Evolutionary conservation across 1,140 invertebrate genomes (phyloP), one percentile per base, ranked within the genome.

Genomic region (Mizuhopecten yessoensis): DNA sequence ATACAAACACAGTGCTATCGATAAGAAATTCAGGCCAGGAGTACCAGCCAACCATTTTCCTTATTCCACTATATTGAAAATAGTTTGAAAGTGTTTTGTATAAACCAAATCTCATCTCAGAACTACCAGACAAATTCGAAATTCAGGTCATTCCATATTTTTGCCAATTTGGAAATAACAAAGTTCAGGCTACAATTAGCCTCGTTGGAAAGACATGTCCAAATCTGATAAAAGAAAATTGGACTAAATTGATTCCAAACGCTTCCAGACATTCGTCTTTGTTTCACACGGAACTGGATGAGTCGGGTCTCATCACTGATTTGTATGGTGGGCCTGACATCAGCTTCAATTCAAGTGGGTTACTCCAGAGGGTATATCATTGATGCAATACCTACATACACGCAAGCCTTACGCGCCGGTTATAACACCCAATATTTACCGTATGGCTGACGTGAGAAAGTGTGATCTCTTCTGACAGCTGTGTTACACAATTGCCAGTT

Each of bases 401-500:
- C 57, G 57, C 57, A 29, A 75, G 42, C n/a, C 57, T 0, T 29
- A 17, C 57, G 57, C n/a, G 5, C 57, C 23, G 5, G 57, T n/a
- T 75, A 29, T 75, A 75, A 75, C 57, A 17, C 57, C 57, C 57
- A 75, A 75, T 75, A 75, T 75, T 75, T 75, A 75, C 57, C 57
- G 57, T 75, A 75, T 29, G 57, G 57, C 57, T 75, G 57, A 75
- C 23, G n/a, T 75, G 57, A 29, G 57, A 9, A 17, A 75, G n/a
- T 13, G 23, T 75, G 57, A 75, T 75, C 57, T 17, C 2, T 75
- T 29, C 57, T 29, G 57, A 75, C 57, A 75, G n/a, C n/a, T 9
- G 57, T 75, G 57, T n/a, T 75, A 75, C 23, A 75, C 57, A 75
- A 75, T 75, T 75, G 29, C n/a, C 57, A 75, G 23, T 75, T 75